These are phyloP conservation scores for Pterois miles DNA, from an alignment of 2,797 vertebrate genomes.

Conservation along the genomic window DNA sequence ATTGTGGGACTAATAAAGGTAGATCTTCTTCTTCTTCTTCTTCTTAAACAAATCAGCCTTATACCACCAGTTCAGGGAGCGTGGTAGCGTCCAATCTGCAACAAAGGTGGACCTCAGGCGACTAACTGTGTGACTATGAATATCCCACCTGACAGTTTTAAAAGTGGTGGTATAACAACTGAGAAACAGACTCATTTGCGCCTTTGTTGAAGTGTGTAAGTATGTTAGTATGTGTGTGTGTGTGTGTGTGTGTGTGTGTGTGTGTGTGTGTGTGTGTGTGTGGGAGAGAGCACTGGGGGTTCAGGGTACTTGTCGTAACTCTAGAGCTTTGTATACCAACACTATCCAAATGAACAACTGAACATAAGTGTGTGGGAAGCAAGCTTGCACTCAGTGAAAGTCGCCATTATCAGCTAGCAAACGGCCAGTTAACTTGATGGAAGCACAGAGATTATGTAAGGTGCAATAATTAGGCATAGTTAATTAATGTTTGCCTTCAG, in stretches of 20 bases:
- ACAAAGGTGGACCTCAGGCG: neutral
- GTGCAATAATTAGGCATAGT: neutral
- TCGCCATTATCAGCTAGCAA: constrained; percentile 39
- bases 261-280: neutral
- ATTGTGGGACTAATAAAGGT: no score
- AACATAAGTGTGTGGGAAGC: constrained; percentile 48
- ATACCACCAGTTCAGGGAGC: neutral
- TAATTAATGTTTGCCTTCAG: neutral
- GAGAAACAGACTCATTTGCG: neutral
- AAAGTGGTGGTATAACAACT: neutral
- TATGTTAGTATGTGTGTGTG: neutral
- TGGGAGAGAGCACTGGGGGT: constrained; percentile 6
- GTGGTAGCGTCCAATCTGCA: neutral
- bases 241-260: constrained; percentile 1
- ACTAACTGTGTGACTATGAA: neutral
- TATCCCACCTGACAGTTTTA: neutral
- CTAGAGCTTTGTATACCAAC: constrained; percentile 4
- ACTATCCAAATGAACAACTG: constrained; percentile 32
- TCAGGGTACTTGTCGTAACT: neutral
- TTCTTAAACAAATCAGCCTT: neutral
- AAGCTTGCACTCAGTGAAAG: constrained; percentile 37
- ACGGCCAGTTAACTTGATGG: constrained; percentile 15
- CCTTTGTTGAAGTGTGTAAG: neutral
- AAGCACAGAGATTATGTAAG: constrained; percentile 23
- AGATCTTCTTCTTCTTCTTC: no score